phyloP scores from a whole-genome alignment of 2,113 vertebrate genomes.

The Anhinga anhinga region DNA sequence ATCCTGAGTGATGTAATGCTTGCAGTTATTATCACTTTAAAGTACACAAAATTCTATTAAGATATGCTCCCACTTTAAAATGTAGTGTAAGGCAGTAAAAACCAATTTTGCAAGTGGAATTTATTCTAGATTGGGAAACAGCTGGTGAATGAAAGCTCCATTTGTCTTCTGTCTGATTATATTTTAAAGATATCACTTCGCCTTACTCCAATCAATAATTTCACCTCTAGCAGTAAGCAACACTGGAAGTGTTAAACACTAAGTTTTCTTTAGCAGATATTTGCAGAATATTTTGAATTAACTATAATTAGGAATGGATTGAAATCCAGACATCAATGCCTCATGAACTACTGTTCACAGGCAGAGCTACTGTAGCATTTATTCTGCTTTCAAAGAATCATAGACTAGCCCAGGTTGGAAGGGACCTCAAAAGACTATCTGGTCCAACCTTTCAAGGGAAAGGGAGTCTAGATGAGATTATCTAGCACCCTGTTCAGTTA shows the following conservation, averaged over 20 bases:
- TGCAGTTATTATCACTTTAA: not conserved
- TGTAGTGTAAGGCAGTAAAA: not conserved
- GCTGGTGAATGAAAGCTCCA: not conserved
- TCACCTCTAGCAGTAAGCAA: not conserved
- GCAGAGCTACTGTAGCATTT: not conserved
- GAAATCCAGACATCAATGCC: not conserved
- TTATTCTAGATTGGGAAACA: not conserved
- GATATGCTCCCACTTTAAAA: not conserved
- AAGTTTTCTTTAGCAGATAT: not conserved
- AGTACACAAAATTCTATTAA: not conserved
- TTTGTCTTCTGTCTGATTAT: not conserved
- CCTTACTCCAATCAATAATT: not conserved
- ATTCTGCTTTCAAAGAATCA: not conserved
- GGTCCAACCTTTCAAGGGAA: not conserved
- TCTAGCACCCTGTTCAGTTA: not conserved
- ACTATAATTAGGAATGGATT: not conserved
- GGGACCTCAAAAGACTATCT: accelerated
- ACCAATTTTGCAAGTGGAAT: not conserved
- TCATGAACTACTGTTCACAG: not conserved
- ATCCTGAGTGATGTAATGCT: not conserved
- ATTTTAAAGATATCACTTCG: not conserved
- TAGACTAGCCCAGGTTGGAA: not conserved
- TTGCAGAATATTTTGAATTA: not conserved
- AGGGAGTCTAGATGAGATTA: not conserved
- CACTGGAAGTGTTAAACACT: not conserved